Evolutionary conservation across 2,888 invertebrate genomes (phyloP), one percentile per base, ranked within the genome.

Genomic region (Brachyptera putata): DNA sequence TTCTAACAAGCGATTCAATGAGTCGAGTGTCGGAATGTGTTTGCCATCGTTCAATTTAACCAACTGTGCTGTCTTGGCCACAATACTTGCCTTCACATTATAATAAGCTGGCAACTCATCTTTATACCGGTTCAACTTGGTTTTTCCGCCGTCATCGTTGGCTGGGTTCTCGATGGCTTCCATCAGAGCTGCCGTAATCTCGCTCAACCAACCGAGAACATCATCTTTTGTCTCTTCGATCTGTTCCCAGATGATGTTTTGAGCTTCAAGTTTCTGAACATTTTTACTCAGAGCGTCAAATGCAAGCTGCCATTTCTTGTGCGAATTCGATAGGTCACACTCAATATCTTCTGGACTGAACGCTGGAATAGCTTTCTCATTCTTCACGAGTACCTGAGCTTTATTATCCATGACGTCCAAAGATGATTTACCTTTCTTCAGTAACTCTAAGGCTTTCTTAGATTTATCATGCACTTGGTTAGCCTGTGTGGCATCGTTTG

Each of bases 161-260:
- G 88, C 79, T 21, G 86, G 83, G 71, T 88, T 87, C 63, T 87
- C 86, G 56, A 86, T 82, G 24, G 91, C 88, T 66, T 86, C 84
- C 48, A 84, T 83, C 3, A 96, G 77, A 34, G 84, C 84, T 67
- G 87, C 85, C 60, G 89, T 89, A 21, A 90, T 93, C 70, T 90
- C 87, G 61, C 84, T 84, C 4, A 95, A 72, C 96, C 96, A 96
- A 21, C 85, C 82, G 0, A 88, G 76, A 2, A 95, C 78, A 71
- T 91, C 91, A 64, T 87, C 87, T 71, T 91, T 91, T 0, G 87
- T 85, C 61, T 91, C 90, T 67, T 92, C 89, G 34, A 96, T 88
- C 73, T 95, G 93, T 69, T 91, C 88, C 94, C 95, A 95, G 57
- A 95, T 87, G n/a, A 91, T 86, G 0, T 88, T 80, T 74, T 95